Conservation (phyloP, 2,113 vertebrate genomes). For the Phycodurus eques region DNA sequence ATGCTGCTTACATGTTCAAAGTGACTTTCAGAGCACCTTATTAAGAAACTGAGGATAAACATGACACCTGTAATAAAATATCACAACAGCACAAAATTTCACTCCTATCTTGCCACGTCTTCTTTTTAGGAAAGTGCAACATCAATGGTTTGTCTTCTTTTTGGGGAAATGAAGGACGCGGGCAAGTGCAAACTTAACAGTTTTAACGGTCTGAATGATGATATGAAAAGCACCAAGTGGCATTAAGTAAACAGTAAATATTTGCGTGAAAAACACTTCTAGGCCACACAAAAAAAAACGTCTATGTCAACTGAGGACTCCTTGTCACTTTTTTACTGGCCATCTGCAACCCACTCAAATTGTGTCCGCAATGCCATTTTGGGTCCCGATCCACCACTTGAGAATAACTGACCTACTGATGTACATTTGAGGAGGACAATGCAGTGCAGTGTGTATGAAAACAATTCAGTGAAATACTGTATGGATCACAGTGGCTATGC, state of each 20-base stretch:
- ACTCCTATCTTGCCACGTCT: neutral
- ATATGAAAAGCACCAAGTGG: too few relatives aligned
- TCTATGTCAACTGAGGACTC: neutral
- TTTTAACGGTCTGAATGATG: too few relatives aligned
- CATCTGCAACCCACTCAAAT: neutral
- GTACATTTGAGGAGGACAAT: neutral
- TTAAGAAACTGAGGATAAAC: neutral
- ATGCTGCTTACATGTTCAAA: too few relatives aligned
- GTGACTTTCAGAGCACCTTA: too few relatives aligned
- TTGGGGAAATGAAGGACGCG: neutral
- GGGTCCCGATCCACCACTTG: neutral
- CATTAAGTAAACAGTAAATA: too few relatives aligned
- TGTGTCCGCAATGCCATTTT: neutral
- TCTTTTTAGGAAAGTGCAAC: neutral
- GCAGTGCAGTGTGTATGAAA: neutral
- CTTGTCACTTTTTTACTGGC: neutral
- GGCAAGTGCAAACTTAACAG: neutral
- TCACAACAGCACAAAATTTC: too few relatives aligned
- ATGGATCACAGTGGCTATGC: neutral
- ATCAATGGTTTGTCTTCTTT: neutral
- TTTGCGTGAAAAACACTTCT: neutral
- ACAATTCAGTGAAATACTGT: neutral
- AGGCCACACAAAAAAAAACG: neutral
- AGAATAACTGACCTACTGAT: neutral
- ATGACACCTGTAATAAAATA: neutral